A percentile compares a stretch with the other conserved stretches of the same genome.
Evolutionary conservation across 2,113 vertebrate genomes (phyloP).

Genomic region (Microtus montanus): DNA sequence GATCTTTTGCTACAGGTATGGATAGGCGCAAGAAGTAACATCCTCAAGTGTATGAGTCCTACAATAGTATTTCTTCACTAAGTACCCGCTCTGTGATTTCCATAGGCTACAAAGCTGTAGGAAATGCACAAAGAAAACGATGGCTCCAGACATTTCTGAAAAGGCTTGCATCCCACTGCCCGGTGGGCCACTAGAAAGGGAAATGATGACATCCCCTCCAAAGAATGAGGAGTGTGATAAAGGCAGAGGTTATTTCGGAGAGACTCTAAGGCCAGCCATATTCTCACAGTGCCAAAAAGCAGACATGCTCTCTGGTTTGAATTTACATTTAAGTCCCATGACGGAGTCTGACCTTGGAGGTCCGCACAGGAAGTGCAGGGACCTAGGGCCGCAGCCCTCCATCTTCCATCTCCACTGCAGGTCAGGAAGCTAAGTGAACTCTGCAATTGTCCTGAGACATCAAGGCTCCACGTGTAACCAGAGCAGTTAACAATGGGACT

Average conservation of each 20-base stretch:
- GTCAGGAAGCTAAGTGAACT: background rate
- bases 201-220: background rate
- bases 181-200: background rate
- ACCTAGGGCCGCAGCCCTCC: background rate
- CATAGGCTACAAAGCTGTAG: background rate
- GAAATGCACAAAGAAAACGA: background rate
- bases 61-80: background rate
- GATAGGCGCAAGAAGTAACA: background rate
- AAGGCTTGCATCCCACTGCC: background rate
- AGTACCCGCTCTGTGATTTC: background rate
- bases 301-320: slow-evolving; percentile 39
- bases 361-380: background rate
- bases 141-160: background rate
- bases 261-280: background rate
- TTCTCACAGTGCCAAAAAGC: slow-evolving; percentile 23
- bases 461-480: background rate
- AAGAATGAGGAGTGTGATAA: slow-evolving; percentile 34
- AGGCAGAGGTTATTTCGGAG: slow-evolving; percentile 28
- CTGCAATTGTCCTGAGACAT: background rate
- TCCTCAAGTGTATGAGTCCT: background rate
- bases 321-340: slow-evolving; percentile 35
- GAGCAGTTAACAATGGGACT: background rate
- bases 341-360: slow-evolving; percentile 1
- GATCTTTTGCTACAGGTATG: background rate
- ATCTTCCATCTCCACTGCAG: background rate